Evolutionary conservation across 2,113 vertebrate genomes (phyloP), one percentile per base, ranked within the genome.

Genomic region (Tringa solitaria): DNA sequence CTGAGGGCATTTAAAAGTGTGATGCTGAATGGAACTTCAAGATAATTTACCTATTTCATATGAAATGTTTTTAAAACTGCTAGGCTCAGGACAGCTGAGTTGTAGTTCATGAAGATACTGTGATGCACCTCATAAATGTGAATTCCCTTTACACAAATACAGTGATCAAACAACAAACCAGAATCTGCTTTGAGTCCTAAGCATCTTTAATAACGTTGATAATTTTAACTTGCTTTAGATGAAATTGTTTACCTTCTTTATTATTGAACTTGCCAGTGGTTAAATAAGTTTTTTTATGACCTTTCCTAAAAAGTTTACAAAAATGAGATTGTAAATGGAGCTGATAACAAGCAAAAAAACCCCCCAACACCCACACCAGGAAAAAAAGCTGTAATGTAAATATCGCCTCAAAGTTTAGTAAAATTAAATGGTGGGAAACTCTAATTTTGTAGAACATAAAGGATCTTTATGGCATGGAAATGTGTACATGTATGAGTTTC

Each of bases 1-100:
- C 10, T 24, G 16, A 64, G 4, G 2, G 5, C 7, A 21, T 73
- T 73, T 61, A 28, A 92, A 77, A 0, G 1, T 4, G 4, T 54
- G 33, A 61, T 84, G 14, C 41, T 83, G 53, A 61, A 45, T 23
- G 28, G 27, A 28, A 41, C 13, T 73, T 83, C 8, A 68, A 46
- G 35, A 26, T 54, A 53, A 15, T 73, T 93, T 83, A 59, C 20
- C 17, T 32, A 10, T 28, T 61, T 92, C 28, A 33, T 80, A 33
- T 26, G 32, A 72, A 68, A 61, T 8, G 6, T 41, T 88, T 84
- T 53, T 69, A 54, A 73, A 69, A 48, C 37, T 73, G 12, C 32
- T 53, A 23, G 24, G 12, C 39, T 90, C 11, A 19, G 26, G 50
- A 76, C 53, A 89, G 43, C 37, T 32, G 60, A 90, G 28, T 8